Conservation (phyloP, 2,888 invertebrate genomes). For the Nymphalis polychloros region DNA sequence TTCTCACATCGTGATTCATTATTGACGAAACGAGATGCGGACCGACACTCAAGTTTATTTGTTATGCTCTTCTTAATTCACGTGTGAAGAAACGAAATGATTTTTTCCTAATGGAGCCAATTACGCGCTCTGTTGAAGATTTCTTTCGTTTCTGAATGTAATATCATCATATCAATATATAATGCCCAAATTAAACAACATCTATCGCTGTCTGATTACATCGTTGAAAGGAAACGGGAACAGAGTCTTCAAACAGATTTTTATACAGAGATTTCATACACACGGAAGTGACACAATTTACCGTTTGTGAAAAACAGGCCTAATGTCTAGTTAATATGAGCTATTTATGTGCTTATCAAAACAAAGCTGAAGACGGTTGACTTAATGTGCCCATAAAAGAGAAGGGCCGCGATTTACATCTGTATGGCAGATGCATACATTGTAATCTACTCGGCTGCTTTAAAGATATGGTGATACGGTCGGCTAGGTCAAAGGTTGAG, state of each 20-base stretch:
- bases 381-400: slow-evolving; percentile 59
- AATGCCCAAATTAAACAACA: slow-evolving; percentile 28
- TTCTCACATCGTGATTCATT: slow-evolving; percentile 80
- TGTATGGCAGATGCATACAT: slow-evolving; percentile 60
- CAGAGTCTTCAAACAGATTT: slow-evolving; percentile 38
- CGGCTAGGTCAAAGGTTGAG: slow-evolving; percentile 49
- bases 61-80: slow-evolving; percentile 69
- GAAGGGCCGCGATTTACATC: slow-evolving; percentile 65
- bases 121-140: slow-evolving; percentile 33
- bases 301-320: slow-evolving; percentile 49
- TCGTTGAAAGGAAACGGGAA: slow-evolving; percentile 39
- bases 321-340: slow-evolving; percentile 55
- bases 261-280: slow-evolving; percentile 38
- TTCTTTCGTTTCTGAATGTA: slow-evolving; percentile 19
- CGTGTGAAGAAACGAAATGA: slow-evolving; percentile 57
- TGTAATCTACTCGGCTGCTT: slow-evolving; percentile 53
- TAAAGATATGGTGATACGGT: slow-evolving; percentile 40
- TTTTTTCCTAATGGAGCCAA: slow-evolving; percentile 39
- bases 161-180: slow-evolving; percentile 16
- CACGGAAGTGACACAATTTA: slow-evolving; percentile 68
- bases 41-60: slow-evolving; percentile 63
- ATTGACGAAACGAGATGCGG: slow-evolving; percentile 58
- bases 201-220: slow-evolving; percentile 28
- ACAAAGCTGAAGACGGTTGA: slow-evolving; percentile 55
- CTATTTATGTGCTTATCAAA: slow-evolving; percentile 67